Base-by-base conservation (phyloP, 2,113 vertebrate species). In the Colinus virginianus region DNA sequence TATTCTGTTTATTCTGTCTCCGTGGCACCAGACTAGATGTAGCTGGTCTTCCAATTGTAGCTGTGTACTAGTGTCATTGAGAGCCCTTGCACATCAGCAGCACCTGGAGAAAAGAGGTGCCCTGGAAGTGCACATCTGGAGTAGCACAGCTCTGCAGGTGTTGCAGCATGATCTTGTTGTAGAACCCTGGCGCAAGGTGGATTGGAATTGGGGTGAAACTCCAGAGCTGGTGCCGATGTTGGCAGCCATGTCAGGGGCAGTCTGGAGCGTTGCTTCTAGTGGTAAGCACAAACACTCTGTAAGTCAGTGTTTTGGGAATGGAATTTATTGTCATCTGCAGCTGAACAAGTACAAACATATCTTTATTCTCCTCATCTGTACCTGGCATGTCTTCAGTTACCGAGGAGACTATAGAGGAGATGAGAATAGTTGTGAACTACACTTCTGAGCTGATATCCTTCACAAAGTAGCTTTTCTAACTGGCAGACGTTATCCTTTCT, bases 221-320 rank as follows among this genome's bases (percentile, higher is more conserved):
- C 3, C 32, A 34, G 40, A 48, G 42, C 43, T 9, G 1, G 2
- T 58, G 2, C 13, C 17, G 38, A 28, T 63, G 49, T 16, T 4
- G 5, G 12, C 13, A 62, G 12, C n/a, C 8, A 0, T 5, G 0
- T 66, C 42, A 13, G 40, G 26, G 56, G 0, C 5, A 11, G n/a
- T 43, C 14, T 1, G 8, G 48, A 34, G 15, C 51, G 6, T 34
- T n/a, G 43, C 25, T 78, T 75, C 3, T 81, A 3, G 18, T 23
- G 28, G 17, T 46, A 48, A 45, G 6, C n/a, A 11, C 34, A 53
- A 61, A 40, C 42, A 30, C 4, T 0, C 51, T 38, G 8, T 40
- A 77, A 68, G 11, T 43, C 17, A 1, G 13, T 84, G 1, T 8
- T 46, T 38, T 7, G 25, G 38, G n/a, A 69, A 58, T 40, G 62